phyloP scores from a whole-genome alignment of 2,888 invertebrate species.

The Drosophila pseudotakahashii region DNA sequence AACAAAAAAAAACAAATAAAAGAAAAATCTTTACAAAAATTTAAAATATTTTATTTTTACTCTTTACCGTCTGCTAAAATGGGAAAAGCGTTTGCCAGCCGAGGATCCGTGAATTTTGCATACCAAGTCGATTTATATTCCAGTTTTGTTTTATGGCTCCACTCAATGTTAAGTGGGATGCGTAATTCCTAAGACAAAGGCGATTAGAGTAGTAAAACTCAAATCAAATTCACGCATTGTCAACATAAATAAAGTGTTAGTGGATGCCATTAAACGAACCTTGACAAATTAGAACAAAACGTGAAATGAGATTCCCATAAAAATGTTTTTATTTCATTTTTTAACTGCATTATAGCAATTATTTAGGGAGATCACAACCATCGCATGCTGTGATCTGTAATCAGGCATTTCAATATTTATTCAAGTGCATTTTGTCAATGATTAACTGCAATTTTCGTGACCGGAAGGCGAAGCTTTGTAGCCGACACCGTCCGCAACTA shows the following conservation, averaged over 20 bases:
- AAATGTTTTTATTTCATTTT: not conserved
- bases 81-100: not conserved
- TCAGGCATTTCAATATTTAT: slow-evolving; percentile 37
- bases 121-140: slow-evolving; percentile 22
- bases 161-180: slow-evolving; percentile 25
- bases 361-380: not conserved
- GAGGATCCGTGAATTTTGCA: slow-evolving; percentile 23
- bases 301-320: slow-evolving; percentile 12
- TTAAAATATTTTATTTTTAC: slow-evolving; percentile 38
- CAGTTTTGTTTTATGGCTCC: slow-evolving; percentile 47
- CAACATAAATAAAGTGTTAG: slow-evolving; percentile 34
- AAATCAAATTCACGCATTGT: slow-evolving; percentile 30
- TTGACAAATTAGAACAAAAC: slow-evolving; percentile 39
- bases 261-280: slow-evolving; percentile 26
- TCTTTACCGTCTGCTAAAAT: slow-evolving; percentile 39
- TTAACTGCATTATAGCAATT: slow-evolving; percentile 4
- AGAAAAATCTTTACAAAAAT: slow-evolving; percentile 80
- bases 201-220: slow-evolving; percentile 32
- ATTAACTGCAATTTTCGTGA: slow-evolving; percentile 55
- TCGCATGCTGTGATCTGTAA: slow-evolving; percentile 4
- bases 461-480: slow-evolving; percentile 66
- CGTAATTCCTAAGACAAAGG: slow-evolving; percentile 42
- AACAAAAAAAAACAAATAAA: slow-evolving; percentile 75
- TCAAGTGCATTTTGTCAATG: slow-evolving; percentile 41
- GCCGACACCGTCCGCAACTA: slow-evolving; percentile 53